These are phyloP conservation scores for Drosophila glabriapex DNA, from an alignment of 2,888 invertebrate genomes.

Conservation along the genomic window DNA sequence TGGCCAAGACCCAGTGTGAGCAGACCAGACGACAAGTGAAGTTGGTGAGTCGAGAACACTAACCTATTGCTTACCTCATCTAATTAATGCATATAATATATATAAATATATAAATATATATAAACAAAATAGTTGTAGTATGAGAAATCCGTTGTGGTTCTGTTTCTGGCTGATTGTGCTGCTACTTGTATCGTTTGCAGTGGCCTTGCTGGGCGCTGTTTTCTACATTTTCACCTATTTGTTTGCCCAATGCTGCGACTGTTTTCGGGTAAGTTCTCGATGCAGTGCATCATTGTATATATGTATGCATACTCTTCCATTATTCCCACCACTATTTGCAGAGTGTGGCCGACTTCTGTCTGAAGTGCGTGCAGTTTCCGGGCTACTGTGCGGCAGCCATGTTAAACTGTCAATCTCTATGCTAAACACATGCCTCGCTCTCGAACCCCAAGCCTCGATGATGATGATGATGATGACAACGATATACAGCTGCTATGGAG, in stretches of 20 bases:
- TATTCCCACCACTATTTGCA: background rate
- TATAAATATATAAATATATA: background rate
- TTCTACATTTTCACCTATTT: conserved; percentile 40
- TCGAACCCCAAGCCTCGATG: background rate
- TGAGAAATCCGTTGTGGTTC: conserved; percentile 50
- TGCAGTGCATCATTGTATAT: background rate
- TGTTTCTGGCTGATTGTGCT: conserved; percentile 46
- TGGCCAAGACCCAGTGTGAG: conserved; percentile 10
- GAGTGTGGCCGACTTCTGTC: conserved; percentile 35
- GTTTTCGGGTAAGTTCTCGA: conserved; percentile 36
- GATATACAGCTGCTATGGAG: background rate
- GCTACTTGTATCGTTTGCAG: conserved; percentile 32
- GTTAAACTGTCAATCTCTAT: conserved; percentile 46
- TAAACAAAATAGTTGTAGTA: background rate
- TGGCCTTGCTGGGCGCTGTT: conserved; percentile 36
- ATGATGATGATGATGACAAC: background rate
- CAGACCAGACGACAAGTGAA: conserved; percentile 15
- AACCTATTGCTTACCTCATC: background rate
- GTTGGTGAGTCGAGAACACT: conserved; percentile 7
- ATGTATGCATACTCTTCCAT: background rate
- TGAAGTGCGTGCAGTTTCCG: conserved; percentile 51
- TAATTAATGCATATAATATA: background rate
- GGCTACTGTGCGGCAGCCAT: conserved; percentile 50
- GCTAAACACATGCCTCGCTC: conserved; percentile 11
- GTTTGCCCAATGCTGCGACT: conserved; percentile 43